These are phyloP conservation scores for Sarcophaga carnaria DNA, from an alignment of 2,888 invertebrate genomes.

Conservation along the genomic window DNA sequence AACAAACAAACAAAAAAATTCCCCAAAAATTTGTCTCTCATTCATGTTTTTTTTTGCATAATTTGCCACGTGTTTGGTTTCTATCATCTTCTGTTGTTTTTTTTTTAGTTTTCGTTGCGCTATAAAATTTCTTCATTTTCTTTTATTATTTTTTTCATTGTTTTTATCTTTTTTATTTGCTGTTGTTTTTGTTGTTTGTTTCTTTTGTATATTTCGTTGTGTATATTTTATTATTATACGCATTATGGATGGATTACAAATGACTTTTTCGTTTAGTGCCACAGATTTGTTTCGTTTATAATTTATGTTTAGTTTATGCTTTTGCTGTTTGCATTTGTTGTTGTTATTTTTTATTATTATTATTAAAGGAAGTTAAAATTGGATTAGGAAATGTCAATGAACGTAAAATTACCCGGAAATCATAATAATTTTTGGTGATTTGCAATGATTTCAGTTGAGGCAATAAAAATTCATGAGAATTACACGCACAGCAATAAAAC, in stretches of 20 bases:
- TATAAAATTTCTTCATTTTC: background rate
- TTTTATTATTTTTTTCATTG: slow-evolving; percentile 10
- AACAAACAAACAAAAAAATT: too few relatives aligned
- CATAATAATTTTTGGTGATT: background rate
- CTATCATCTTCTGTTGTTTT: background rate
- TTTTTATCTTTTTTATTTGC: slow-evolving; percentile 27
- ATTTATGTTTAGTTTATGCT: background rate
- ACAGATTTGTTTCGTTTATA: slow-evolving; percentile 22
- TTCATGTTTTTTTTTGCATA: background rate
- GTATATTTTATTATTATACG: slow-evolving; percentile 70
- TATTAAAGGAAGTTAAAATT: background rate
- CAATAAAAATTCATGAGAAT: too few relatives aligned
- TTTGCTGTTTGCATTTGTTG: background rate
- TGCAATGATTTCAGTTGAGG: too few relatives aligned
- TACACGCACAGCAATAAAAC: too few relatives aligned
- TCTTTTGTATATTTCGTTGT: slow-evolving; percentile 61
- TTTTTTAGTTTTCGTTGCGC: slow-evolving; percentile 29
- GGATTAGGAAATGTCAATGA: background rate
- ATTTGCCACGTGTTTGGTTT: background rate
- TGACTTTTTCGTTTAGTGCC: slow-evolving; percentile 13
- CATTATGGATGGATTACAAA: slow-evolving; percentile 71
- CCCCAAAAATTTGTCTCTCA: background rate
- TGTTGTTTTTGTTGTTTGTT: slow-evolving; percentile 7
- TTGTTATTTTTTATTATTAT: background rate
- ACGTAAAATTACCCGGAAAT: background rate